Percentiles rank a stretch among this genome's conserved stretches.
phyloP scores from a whole-genome alignment of 2,797 vertebrate species.

The Agapornis canus region DNA sequence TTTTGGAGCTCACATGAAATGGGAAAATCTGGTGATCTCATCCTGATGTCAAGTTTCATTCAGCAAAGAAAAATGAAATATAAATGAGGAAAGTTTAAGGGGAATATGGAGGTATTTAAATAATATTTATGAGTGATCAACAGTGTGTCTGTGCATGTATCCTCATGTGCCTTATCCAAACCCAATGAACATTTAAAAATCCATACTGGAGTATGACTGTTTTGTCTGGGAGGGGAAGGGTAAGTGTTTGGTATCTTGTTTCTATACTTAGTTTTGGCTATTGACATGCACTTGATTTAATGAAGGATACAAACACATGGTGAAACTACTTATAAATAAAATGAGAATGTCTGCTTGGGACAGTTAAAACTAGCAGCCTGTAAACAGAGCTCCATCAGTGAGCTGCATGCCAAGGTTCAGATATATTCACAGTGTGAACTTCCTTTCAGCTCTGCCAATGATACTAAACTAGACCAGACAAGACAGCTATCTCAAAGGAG shows the following conservation, averaged over 20 bases:
- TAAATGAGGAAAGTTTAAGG: slow-evolving; percentile 18
- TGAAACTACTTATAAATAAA: slow-evolving; percentile 62
- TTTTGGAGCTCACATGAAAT: slow-evolving; percentile 53
- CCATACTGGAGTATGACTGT: background rate
- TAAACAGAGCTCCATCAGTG: slow-evolving; percentile 40
- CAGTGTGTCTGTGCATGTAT: background rate
- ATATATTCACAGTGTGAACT: slow-evolving; percentile 48
- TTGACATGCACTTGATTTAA: background rate
- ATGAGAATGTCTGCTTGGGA: slow-evolving; percentile 39
- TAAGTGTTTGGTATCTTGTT: background rate
- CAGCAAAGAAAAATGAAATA: slow-evolving; percentile 29
- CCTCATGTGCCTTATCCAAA: background rate
- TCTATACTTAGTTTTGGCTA: slow-evolving; percentile 48
- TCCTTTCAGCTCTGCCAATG: slow-evolving; percentile 57
- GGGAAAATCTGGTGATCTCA: slow-evolving; percentile 61
- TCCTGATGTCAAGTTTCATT: slow-evolving; percentile 59
- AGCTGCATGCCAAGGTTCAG: background rate
- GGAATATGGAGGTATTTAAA: background rate
- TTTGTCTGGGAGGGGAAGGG: slow-evolving; percentile 9
- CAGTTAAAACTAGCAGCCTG: slow-evolving; percentile 57
- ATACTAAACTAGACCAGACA: slow-evolving; percentile 55
- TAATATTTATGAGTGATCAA: background rate
- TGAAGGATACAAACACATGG: slow-evolving; percentile 44
- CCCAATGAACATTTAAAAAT: background rate
- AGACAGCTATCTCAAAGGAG: slow-evolving; percentile 54